Evolutionary conservation across 1,140 invertebrate species (phyloP).

Genomic region (Ostrea edulis): DNA sequence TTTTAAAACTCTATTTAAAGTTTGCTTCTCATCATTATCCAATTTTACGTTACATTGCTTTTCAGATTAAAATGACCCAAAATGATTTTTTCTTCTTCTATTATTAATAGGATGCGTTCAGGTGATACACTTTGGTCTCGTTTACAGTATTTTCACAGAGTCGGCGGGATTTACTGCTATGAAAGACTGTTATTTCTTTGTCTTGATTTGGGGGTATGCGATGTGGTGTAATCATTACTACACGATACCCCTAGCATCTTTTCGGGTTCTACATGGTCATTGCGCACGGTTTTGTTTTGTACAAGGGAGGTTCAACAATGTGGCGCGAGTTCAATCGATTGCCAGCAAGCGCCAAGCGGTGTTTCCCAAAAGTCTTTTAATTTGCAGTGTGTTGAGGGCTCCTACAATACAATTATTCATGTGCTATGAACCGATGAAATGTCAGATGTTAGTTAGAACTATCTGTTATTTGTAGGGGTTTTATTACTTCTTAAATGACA

Average conservation of each 20-base stretch:
- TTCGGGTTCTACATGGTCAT: background rate
- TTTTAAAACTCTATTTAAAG: too few species aligned
- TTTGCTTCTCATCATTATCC: too few species aligned
- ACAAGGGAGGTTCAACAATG: background rate
- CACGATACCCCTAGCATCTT: background rate
- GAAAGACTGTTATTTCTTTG: background rate
- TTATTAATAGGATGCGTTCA: too few species aligned
- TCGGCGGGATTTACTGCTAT: background rate
- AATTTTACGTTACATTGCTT: too few species aligned
- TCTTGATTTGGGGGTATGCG: background rate
- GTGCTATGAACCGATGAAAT: constrained; percentile 40
- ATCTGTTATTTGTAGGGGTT: constrained; percentile 8
- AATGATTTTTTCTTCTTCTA: too few species aligned
- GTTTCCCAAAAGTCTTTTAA: constrained; percentile 30
- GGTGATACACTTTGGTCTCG: too few species aligned
- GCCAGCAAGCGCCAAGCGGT: constrained; percentile 10
- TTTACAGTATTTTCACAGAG: too few species aligned
- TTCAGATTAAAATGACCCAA: too few species aligned
- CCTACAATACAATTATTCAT: constrained; percentile 40
- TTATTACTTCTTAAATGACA: constrained; percentile 47
- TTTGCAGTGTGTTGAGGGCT: constrained; percentile 38
- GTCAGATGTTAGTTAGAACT: constrained; percentile 45
- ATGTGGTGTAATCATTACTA: background rate
- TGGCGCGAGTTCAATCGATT: constrained; percentile 24
- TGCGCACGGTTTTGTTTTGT: background rate